These are phyloP conservation scores for Coelopa frigida DNA, from an alignment of 1,140 invertebrate genomes.

Conservation along the genomic window DNA sequence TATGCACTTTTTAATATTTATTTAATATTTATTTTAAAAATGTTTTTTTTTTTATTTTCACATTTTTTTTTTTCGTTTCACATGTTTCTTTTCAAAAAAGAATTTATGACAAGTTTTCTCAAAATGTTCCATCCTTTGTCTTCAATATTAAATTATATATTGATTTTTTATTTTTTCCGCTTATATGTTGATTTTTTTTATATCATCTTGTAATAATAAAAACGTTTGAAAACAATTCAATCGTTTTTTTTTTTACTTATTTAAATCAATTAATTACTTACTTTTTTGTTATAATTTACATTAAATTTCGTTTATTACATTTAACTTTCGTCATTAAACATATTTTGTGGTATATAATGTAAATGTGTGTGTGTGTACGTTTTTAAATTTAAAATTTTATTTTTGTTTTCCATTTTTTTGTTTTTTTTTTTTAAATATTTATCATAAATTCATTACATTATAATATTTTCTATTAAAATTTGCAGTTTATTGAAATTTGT, in stretches of 20 bases:
- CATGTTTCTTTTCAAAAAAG: slow-evolving; percentile 2
- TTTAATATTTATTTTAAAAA: slow-evolving; percentile 8
- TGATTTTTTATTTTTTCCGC: slow-evolving; percentile 9
- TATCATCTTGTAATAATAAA: slow-evolving; percentile 8
- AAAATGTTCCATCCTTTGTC: not conserved
- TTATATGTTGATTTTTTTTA: slow-evolving; percentile 3
- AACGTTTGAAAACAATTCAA: slow-evolving; percentile 6
- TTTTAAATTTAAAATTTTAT: no score
- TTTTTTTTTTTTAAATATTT: no score
- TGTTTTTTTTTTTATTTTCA: slow-evolving; percentile 4
- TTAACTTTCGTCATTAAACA: slow-evolving; percentile 7
- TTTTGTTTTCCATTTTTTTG: no score
- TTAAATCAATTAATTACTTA: no score
- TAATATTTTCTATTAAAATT: no score
- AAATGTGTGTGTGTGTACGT: slow-evolving; percentile 1
- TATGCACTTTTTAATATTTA: slow-evolving; percentile 7
- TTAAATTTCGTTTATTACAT: no score
- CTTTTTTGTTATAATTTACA: no score
- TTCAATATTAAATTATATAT: slow-evolving; percentile 3
- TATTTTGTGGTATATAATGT: slow-evolving; percentile 5
- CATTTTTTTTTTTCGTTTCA: slow-evolving; percentile 3
- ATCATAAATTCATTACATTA: no score
- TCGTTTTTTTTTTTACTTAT: slow-evolving; percentile 4
- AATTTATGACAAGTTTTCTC: not conserved
- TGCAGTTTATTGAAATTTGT: no score